Evolutionary conservation across 2,113 vertebrate species (phyloP).

Genomic region (Callopanchax toddi): DNA sequence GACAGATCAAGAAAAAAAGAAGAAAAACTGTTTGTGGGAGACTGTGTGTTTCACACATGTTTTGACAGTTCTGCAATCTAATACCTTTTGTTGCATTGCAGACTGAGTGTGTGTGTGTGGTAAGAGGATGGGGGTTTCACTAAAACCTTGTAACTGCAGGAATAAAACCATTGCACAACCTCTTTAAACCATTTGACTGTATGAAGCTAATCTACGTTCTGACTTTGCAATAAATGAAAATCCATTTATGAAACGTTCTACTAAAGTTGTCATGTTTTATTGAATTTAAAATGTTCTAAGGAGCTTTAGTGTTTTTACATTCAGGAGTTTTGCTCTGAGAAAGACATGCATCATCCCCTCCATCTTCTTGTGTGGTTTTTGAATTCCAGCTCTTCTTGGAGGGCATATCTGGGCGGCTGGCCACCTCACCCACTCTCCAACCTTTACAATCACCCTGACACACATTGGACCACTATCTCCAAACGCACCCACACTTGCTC

Average conservation of each 20-base stretch:
- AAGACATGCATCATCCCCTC: slow-evolving; percentile 29
- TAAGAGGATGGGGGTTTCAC: slow-evolving; percentile 20
- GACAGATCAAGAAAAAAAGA: background rate
- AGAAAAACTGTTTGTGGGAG: slow-evolving; percentile 32
- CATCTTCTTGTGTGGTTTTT: slow-evolving; percentile 67
- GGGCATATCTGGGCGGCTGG: slow-evolving; percentile 56
- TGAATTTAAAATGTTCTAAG: too few relatives aligned
- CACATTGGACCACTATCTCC: slow-evolving; percentile 25
- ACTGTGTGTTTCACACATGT: slow-evolving; percentile 41
- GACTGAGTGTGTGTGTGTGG: slow-evolving; percentile 23
- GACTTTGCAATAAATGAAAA: too few relatives aligned
- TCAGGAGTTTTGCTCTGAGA: too few relatives aligned
- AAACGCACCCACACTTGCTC: slow-evolving; percentile 35
- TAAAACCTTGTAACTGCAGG: slow-evolving; percentile 31
- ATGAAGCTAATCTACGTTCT: background rate
- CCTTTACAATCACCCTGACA: slow-evolving; percentile 54
- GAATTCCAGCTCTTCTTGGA: slow-evolving; percentile 59
- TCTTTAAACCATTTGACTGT: background rate
- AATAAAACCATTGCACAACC: slow-evolving; percentile 13
- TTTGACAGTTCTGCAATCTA: slow-evolving; percentile 62
- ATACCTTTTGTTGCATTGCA: slow-evolving; percentile 47
- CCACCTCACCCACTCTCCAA: slow-evolving; percentile 56
- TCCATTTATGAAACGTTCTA: too few relatives aligned
- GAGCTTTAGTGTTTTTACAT: background rate
- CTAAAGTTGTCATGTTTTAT: too few relatives aligned